phyloP scores from a whole-genome alignment of 2,888 invertebrate genomes.

The Tortricodes alternella region DNA sequence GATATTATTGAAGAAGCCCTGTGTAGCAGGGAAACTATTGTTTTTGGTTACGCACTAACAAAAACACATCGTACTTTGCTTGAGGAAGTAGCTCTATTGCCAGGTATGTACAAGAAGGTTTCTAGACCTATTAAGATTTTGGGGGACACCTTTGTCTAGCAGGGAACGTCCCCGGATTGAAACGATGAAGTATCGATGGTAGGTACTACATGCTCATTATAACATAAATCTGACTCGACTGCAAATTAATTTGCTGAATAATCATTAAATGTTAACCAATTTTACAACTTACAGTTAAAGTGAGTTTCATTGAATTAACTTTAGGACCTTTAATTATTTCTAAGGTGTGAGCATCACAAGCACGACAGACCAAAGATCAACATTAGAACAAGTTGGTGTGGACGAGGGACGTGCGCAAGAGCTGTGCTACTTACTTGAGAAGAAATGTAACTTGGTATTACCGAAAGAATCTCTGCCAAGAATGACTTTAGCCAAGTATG shows the following conservation, averaged over 20 bases:
- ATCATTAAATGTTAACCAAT: too few species aligned
- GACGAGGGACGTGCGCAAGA: conserved; percentile 15
- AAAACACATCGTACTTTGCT: not conserved
- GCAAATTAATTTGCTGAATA: too few species aligned
- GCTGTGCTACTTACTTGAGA: not conserved
- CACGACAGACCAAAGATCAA: conserved; percentile 8
- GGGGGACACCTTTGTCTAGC: not conserved
- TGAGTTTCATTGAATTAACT: not conserved
- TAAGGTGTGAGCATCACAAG: conserved; percentile 11
- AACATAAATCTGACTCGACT: too few species aligned
- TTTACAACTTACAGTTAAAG: too few species aligned
- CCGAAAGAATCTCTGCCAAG: conserved; percentile 9
- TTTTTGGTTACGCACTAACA: conserved; percentile 3
- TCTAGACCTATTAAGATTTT: not conserved
- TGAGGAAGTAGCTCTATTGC: conserved; percentile 6
- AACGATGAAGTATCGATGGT: too few species aligned
- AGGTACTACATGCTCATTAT: too few species aligned
- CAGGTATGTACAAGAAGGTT: conserved; percentile 4
- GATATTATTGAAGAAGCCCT: conserved; percentile 10
- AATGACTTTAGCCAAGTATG: conserved; percentile 13
- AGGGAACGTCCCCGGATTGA: too few species aligned
- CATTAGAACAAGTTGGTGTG: conserved; percentile 11
- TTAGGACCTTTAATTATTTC: not conserved
- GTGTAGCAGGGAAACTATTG: not conserved
- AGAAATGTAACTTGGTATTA: conserved; percentile 11